A percentile compares a stretch with the other conserved stretches of the same genome.
Evolutionary conservation across 1,140 invertebrate species (phyloP).

Genomic region (Pteromalus puparum): DNA sequence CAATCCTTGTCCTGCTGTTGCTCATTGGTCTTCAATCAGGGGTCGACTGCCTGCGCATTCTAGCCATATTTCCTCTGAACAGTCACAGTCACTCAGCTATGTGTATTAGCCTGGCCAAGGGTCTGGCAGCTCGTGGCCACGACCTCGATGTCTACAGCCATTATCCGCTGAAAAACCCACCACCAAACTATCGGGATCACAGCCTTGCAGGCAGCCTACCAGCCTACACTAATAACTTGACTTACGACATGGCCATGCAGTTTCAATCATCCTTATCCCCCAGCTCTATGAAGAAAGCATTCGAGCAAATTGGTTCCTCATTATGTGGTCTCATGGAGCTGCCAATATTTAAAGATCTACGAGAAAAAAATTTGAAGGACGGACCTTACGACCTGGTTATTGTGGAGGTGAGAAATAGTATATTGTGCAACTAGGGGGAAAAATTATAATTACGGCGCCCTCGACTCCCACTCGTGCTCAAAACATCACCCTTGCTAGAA

Average conservation of each 20-base stretch:
- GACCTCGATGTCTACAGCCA: slow-evolving; percentile 68
- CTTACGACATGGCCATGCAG: slow-evolving; percentile 22
- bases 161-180: slow-evolving; percentile 66
- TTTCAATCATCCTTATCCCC: neutral
- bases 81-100: slow-evolving; percentile 70
- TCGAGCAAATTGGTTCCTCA: slow-evolving; percentile 29
- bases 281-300: neutral
- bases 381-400: slow-evolving; percentile 54
- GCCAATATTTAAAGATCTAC: slow-evolving; percentile 52
- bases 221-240: slow-evolving; percentile 54
- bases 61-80: slow-evolving; percentile 66
- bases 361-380: slow-evolving; percentile 48
- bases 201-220: slow-evolving; percentile 56
- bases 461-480: too few species aligned
- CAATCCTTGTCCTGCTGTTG: neutral
- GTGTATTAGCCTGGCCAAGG: slow-evolving; percentile 64
- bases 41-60: slow-evolving; percentile 56
- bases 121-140: slow-evolving; percentile 69
- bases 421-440: too few species aligned
- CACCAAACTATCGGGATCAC: slow-evolving; percentile 66
- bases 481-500: too few species aligned
- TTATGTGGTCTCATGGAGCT: slow-evolving; percentile 52
- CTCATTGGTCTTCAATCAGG: neutral
- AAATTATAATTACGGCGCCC: too few species aligned
- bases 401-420: slow-evolving; percentile 55